Conservation (phyloP, 2,888 invertebrate genomes). For the Slavum lentiscoides region DNA sequence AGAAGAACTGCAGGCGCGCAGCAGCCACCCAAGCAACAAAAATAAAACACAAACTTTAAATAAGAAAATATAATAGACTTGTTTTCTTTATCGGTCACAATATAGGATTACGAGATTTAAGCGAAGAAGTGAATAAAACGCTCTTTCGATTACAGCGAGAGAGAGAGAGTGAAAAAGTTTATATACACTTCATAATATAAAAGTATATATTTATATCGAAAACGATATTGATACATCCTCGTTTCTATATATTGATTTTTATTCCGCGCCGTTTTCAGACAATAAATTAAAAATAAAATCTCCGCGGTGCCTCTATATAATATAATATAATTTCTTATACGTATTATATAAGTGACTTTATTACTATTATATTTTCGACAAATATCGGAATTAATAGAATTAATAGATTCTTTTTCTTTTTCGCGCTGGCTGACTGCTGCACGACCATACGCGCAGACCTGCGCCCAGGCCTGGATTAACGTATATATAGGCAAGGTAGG, state of each 20-base stretch:
- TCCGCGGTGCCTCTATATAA: no score
- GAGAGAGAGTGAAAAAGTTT: background rate
- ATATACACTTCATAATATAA: background rate
- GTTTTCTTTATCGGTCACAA: background rate
- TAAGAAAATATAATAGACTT: background rate
- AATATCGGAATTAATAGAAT: no score
- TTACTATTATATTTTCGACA: no score
- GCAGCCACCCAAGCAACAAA: background rate
- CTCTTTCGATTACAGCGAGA: background rate
- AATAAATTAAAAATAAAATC: background rate
- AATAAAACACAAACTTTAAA: conserved; percentile 4
- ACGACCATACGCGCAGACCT: no score
- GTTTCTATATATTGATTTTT: background rate
- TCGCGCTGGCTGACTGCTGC: no score
- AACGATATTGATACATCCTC: background rate
- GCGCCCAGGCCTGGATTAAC: no score
- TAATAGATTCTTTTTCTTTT: no score
- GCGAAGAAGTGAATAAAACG: background rate
- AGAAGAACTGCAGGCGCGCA: background rate
- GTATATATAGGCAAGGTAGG: no score
- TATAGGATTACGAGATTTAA: background rate
- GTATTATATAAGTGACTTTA: no score
- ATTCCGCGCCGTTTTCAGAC: background rate
- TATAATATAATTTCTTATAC: no score
- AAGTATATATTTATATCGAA: background rate